phyloP scores from a whole-genome alignment of 2,797 vertebrate species.

The Chelonia mydas region DNA sequence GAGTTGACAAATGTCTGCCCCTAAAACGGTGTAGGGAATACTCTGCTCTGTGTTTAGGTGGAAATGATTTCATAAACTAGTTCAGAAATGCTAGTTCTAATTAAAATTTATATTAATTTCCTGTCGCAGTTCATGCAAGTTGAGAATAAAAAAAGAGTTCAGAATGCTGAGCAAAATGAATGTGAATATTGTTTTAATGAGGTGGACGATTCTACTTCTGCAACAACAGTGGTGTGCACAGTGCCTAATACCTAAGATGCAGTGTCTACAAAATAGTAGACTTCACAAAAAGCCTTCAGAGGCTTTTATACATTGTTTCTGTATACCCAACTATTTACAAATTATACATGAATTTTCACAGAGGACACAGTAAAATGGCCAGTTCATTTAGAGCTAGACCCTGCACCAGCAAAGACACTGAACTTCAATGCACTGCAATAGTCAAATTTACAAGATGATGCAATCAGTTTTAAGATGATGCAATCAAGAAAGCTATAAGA shows the following conservation, averaged over 20 bases:
- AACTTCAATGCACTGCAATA: neutral
- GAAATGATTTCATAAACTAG: neutral
- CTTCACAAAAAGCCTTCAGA: neutral
- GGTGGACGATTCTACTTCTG: neutral
- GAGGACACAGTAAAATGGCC: neutral
- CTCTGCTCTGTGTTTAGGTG: neutral
- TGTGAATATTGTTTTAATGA: neutral
- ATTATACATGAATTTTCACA: neutral
- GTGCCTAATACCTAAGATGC: neutral
- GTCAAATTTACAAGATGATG: neutral
- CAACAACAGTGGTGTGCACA: neutral
- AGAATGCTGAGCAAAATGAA: neutral
- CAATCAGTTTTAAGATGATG: conserved; percentile 10
- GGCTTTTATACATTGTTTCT: neutral
- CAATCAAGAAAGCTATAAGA: neutral
- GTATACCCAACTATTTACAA: neutral
- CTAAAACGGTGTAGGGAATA: neutral
- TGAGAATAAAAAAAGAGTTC: neutral
- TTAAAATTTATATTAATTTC: neutral
- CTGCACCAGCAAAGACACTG: neutral
- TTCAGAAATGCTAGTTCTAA: neutral
- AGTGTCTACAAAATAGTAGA: neutral
- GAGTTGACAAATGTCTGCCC: neutral
- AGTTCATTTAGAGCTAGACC: neutral
- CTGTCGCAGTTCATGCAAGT: neutral